Percentiles rank a stretch among this genome's conserved stretches.
These are phyloP conservation scores for Sycobia sp. DNA, from an alignment of 1,140 invertebrate genomes.

Conservation along the genomic window DNA sequence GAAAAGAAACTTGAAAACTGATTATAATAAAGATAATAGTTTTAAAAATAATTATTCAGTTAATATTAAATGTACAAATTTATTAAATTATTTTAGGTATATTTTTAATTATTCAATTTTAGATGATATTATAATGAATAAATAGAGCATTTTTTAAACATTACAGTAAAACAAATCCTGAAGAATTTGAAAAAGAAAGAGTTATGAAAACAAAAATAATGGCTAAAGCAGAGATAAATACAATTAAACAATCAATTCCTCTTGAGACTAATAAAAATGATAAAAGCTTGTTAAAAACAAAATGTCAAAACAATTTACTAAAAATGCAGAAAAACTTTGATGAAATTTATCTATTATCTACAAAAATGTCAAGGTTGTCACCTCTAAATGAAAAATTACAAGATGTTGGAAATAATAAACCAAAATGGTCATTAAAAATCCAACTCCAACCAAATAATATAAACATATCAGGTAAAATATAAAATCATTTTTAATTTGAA, in stretches of 20 bases:
- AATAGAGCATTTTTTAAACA: conserved; percentile 12
- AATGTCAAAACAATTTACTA: conserved; percentile 15
- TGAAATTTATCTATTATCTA: conserved; percentile 40
- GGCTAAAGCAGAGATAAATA: conserved; percentile 50
- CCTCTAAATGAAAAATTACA: conserved; percentile 17
- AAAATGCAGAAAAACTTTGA: conserved; percentile 29
- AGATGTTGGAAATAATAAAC: conserved; percentile 34
- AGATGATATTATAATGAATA: neutral
- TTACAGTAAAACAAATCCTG: conserved; percentile 44
- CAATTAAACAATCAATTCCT: conserved; percentile 14
- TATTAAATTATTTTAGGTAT: conserved; percentile 57
- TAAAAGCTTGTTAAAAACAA: neutral
- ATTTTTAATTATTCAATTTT: conserved; percentile 20
- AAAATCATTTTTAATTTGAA: neutral
- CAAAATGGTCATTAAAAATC: conserved; percentile 49
- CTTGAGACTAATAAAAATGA: conserved; percentile 8
- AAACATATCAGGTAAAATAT: conserved; percentile 38
- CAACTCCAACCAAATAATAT: conserved; percentile 39
- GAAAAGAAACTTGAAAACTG: conserved; percentile 43
- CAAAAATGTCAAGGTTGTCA: conserved; percentile 33
- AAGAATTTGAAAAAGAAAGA: conserved; percentile 38
- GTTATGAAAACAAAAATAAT: conserved; percentile 39
- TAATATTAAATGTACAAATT: conserved; percentile 40
- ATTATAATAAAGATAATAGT: conserved; percentile 27
- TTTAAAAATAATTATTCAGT: conserved; percentile 23